Evolutionary conservation across 2,113 vertebrate genomes (phyloP).

Genomic region (Bufo bufo): DNA sequence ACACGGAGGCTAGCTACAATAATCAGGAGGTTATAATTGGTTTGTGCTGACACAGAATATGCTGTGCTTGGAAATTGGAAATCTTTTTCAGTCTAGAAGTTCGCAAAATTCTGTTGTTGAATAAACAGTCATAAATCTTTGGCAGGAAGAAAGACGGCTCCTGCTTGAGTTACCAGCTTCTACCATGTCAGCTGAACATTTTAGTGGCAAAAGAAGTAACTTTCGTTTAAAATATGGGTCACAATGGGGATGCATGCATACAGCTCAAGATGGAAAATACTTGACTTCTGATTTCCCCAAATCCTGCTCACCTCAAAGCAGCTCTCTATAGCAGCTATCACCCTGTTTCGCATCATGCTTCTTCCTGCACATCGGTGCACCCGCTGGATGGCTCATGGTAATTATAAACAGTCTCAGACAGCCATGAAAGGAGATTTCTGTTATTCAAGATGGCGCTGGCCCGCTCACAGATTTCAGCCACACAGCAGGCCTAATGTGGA

Average conservation of each 20-base stretch:
- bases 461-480: no score
- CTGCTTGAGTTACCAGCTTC: constrained; percentile 61
- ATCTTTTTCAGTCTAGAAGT: constrained; percentile 37
- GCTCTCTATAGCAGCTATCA: no score
- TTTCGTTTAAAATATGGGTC: constrained; percentile 30
- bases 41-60: constrained; percentile 47
- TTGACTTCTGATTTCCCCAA: no score
- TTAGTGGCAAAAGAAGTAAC: constrained; percentile 57
- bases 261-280: no score
- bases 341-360: no score
- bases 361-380: no score
- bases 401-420: no score
- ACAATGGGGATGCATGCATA: not conserved
- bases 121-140: constrained; percentile 65
- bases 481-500: no score
- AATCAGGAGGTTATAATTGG: constrained; percentile 55
- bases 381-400: no score
- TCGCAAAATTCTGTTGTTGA: constrained; percentile 60
- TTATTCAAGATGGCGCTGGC: no score
- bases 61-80: constrained; percentile 53
- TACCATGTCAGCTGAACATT: constrained; percentile 60
- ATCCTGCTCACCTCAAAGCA: no score
- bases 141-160: constrained; percentile 57
- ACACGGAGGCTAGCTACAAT: constrained; percentile 18
- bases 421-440: no score